Evolutionary conservation across 2,797 vertebrate species (phyloP), one percentile per base, ranked within the genome.

Genomic region (Artibeus jamaicensis): DNA sequence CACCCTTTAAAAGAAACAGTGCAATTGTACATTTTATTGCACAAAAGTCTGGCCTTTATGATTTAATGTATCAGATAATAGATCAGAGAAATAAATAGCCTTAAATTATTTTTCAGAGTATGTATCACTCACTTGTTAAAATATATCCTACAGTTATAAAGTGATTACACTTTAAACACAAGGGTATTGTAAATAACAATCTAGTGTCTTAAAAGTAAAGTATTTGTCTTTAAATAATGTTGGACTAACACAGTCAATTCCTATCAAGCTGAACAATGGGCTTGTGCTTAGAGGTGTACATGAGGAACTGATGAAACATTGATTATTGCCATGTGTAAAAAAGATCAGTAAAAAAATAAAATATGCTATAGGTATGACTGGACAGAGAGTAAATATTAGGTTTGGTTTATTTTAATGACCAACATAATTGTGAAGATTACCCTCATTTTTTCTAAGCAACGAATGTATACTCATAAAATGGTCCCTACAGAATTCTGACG

Each of bases 331-430:
- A n/a, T 83, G 16, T 81, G 37, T 46, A 22, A 48, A 86, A 71
- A 68, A 39, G 55, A n/a, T n/a, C 9, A 71, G 92, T 86, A 87
- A 59, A 50, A n/a, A n/a, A n/a, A n/a, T n/a, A n/a, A n/a, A n/a
- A n/a, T n/a, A 39, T 6, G n/a, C 57, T 93, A 34, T 65, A 94
- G 15, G 5, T 67, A 87, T 90, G 82, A 88, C 18, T 93, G 22
- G 76, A 84, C 32, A 83, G 59, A 73, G 65, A 91, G 10, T 71
- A 86, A 76, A 81, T 46, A 22, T 73, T 88, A 92, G 32, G 0
- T 55, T 77, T 93, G 16, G 11, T 39, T 97, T 22, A 86, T 93
- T 94, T 85, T 86, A 82, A 85, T 85, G n/a, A 85, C 50, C 32
- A 71, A 26, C 4, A 3, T 73, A 67, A 92, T 93, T 88, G 32